Evolutionary conservation across 2,888 invertebrate genomes (phyloP), one percentile per base, ranked within the genome.

Genomic region (Rhagonycha fulva): DNA sequence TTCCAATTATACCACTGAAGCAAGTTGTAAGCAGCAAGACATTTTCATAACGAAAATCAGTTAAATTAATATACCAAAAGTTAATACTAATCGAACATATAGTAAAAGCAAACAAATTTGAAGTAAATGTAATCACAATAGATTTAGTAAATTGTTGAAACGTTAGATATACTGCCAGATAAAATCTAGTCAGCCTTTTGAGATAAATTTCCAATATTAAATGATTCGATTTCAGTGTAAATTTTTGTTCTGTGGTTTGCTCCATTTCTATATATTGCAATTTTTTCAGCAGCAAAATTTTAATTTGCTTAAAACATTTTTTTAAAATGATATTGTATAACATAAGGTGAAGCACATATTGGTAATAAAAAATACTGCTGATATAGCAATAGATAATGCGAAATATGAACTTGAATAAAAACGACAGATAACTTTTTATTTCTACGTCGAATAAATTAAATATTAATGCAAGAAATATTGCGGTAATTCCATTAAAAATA

Each of bases 311-410:
- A n/a, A 47, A 47, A 47, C 9, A 4, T n/a, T n/a, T 47, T 7
- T 47, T 47, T 7, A n/a, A 47, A 47, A 47, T 47, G 0, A 7
- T n/a, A 47, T n/a, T 47, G n/a, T 47, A 47, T 2, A 47, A 47
- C 7, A 47, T n/a, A n/a, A 47, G 2, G 9, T 47, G n/a, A 7
- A 47, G 0, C 0, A 47, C 0, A n/a, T 7, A n/a, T 47, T 47
- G 47, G 7, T 2, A n/a, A 0, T 2, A 2, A 7, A 47, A n/a
- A 3, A 2, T 0, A 47, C 7, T 7, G 0, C 2, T 1, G n/a
- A n/a, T 47, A 7, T 47, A 47, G 7, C 4, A 7, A 47, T 47
- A n/a, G 7, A n/a, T 7, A 47, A n/a, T 7, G 7, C 47, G 47
- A 7, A 7, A n/a, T 7, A 47, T 7, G 3, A 47, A 47, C n/a